Evolutionary conservation across 2,888 invertebrate genomes (phyloP).

Genomic region (Epistrophella euchroma): DNA sequence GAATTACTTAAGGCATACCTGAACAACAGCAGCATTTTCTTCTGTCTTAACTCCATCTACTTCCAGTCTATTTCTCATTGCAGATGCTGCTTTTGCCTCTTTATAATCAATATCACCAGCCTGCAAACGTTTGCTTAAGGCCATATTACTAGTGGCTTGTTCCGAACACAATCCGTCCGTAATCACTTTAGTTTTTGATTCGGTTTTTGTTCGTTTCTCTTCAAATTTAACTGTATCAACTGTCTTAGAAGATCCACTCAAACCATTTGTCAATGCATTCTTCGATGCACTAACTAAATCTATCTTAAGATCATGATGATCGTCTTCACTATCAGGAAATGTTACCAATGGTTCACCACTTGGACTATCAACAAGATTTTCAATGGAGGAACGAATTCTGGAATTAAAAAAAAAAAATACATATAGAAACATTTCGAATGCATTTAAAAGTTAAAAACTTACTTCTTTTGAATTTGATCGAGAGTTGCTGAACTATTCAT

Average conservation of each 20-base stretch:
- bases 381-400: slow-evolving; percentile 90
- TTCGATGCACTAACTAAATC: slow-evolving; percentile 84
- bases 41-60: slow-evolving; percentile 94
- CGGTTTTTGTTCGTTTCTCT: slow-evolving; percentile 92
- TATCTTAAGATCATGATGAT: slow-evolving; percentile 85
- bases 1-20: slow-evolving; percentile 85
- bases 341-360: slow-evolving; percentile 89
- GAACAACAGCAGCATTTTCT: slow-evolving; percentile 92
- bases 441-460: slow-evolving; percentile 55
- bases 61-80: slow-evolving; percentile 91
- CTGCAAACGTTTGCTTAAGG: slow-evolving; percentile 90
- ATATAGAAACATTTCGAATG: neutral
- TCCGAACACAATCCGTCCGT: slow-evolving; percentile 93
- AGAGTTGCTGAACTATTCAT: slow-evolving; percentile 81
- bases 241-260: slow-evolving; percentile 82
- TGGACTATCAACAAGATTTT: slow-evolving; percentile 90
- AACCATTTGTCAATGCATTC: slow-evolving; percentile 82
- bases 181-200: slow-evolving; percentile 90
- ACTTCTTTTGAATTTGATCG: slow-evolving; percentile 81
- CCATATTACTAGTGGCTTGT: slow-evolving; percentile 88
- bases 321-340: slow-evolving; percentile 90
- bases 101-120: slow-evolving; percentile 93
- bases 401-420: slow-evolving; percentile 76
- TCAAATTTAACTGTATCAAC: slow-evolving; percentile 91
- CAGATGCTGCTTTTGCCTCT: slow-evolving; percentile 91